These are phyloP conservation scores for Plectropomus leopardus DNA, from an alignment of 2,113 vertebrate species.

Conservation along the genomic window DNA sequence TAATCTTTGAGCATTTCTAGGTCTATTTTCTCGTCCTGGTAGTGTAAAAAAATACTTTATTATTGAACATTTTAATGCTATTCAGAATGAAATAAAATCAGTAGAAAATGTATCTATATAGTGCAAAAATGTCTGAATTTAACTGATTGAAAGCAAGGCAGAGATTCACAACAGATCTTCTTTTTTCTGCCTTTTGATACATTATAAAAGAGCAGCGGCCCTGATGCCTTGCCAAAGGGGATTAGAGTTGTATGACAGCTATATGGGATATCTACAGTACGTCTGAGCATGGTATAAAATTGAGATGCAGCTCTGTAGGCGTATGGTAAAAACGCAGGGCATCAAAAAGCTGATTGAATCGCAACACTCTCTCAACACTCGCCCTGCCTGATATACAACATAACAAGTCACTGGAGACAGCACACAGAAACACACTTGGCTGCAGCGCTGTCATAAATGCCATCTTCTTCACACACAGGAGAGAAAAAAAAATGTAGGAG, in stretches of 20 bases:
- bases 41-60: constrained; percentile 5
- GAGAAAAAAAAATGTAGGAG: constrained; percentile 62
- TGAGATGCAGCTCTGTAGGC: constrained; percentile 75
- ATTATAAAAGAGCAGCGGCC: constrained; percentile 27
- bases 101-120: constrained; percentile 7
- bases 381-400: constrained; percentile 75
- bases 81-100: constrained; percentile 16
- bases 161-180: constrained; percentile 30
- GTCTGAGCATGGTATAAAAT: constrained; percentile 68
- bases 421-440: constrained; percentile 75
- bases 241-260: constrained; percentile 79
- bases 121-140: constrained; percentile 19
- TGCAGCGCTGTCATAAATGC: constrained; percentile 80
- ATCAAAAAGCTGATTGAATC: constrained; percentile 78
- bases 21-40: constrained; percentile 49
- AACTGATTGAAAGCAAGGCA: constrained; percentile 24
- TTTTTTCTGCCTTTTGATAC: constrained; percentile 42
- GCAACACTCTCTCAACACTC: constrained; percentile 70
- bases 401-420: constrained; percentile 85
- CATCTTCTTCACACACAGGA: constrained; percentile 84
- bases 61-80: constrained; percentile 21
- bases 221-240: constrained; percentile 62
- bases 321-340: constrained; percentile 70
- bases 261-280: constrained; percentile 71
- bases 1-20: constrained; percentile 75